These are phyloP conservation scores for Drosophila stalkeri DNA, from an alignment of 2,888 invertebrate genomes.

Conservation along the genomic window DNA sequence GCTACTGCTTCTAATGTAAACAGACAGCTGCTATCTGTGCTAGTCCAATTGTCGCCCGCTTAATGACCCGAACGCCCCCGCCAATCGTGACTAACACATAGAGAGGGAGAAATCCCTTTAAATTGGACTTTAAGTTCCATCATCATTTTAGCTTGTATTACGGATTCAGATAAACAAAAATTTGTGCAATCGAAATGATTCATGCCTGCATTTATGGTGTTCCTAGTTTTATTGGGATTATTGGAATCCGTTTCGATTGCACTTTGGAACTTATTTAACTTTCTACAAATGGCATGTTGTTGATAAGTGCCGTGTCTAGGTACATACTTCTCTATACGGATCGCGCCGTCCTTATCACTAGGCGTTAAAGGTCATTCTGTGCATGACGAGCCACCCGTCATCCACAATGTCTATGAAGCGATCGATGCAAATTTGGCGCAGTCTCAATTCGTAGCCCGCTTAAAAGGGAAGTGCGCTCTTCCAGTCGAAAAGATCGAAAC, in stretches of 20 bases:
- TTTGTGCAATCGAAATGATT: constrained; percentile 37
- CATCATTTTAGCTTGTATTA: neutral
- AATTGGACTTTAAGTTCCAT: constrained; percentile 29
- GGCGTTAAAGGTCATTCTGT: constrained; percentile 56
- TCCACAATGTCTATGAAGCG: constrained; percentile 32
- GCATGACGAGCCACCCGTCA: constrained; percentile 42
- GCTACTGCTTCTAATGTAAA: constrained; percentile 27
- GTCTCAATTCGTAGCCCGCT: constrained; percentile 51
- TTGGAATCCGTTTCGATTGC: constrained; percentile 35
- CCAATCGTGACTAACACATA: constrained; percentile 14
- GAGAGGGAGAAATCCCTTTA: neutral
- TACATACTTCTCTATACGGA: constrained; percentile 39
- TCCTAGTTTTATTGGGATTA: constrained; percentile 42
- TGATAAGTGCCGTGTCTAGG: constrained; percentile 67
- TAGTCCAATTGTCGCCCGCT: constrained; percentile 19
- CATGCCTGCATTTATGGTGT: constrained; percentile 53
- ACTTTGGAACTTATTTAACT: constrained; percentile 64
- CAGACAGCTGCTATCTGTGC: constrained; percentile 31
- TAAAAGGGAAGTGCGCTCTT: constrained; percentile 51
- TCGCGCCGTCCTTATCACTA: constrained; percentile 52
- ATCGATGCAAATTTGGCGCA: constrained; percentile 52
- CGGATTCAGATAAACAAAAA: constrained; percentile 21
- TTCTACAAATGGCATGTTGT: constrained; percentile 58
- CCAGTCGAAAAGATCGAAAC: neutral
- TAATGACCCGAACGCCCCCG: constrained; percentile 30